Evolutionary conservation across 2,797 vertebrate species (phyloP), one percentile per base, ranked within the genome.

Genomic region (Chloroceryle amazona): DNA sequence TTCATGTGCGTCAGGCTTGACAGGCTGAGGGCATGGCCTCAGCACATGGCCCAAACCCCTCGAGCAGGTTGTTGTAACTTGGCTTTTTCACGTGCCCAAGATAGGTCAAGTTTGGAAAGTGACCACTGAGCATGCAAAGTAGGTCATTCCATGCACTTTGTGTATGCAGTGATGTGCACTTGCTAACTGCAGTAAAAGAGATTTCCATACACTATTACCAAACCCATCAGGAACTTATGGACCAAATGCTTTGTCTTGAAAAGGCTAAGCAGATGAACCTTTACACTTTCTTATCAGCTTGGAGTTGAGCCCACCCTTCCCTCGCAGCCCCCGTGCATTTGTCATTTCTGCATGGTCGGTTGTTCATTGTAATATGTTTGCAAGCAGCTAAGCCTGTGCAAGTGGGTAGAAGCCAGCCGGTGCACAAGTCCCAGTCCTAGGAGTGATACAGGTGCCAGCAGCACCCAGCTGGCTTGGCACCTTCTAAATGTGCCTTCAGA

Each of bases 1-100:
- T 44, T 88, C 42, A 37, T 0, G 0, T 7, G 22, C 16, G 13
- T 15, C 28, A 62, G 55, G 10, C 37, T 42, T 13, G 18, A 49
- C 37, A 55, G 41, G 21, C 23, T 54, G 44, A 6, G 20, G 28
- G 57, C 31, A 8, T 46, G 29, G 11, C 35, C 54, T 71, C 49
- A 52, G 58, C 33, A 33, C 14, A 10, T 7, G 5, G 16, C 52
- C 29, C 47, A 78, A 35, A 41, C 19, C 54, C 35, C 15, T 82
- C 13, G 25, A 2, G 2, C 39, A 47, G 8, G 10, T 49, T 57
- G 18, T 26, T 62, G 17, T 10, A 70, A 11, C 25, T 61, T 57
- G 42, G 15, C 26, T 47, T 85, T 89, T 81, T 93, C 60, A 33
- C 5, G 21, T 47, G 26, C 58, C 8, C 35, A 82, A 80, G 44